Percentiles rank a stretch among this genome's conserved stretches.
phyloP scores from a whole-genome alignment of 2,113 vertebrate genomes.

The Semicossyphus pulcher region DNA sequence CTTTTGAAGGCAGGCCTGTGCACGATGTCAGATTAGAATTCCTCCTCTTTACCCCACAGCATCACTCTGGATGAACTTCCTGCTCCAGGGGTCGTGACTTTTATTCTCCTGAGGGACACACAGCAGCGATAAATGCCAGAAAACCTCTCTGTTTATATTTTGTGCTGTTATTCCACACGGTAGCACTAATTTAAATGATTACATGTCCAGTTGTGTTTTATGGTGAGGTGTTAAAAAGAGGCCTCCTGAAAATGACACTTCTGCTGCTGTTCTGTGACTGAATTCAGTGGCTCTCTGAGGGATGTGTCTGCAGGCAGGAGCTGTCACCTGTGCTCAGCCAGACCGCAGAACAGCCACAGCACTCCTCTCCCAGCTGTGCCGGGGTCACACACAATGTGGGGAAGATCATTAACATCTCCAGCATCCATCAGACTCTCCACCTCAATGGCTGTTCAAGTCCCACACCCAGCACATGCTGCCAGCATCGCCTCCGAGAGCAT shows the following conservation, averaged over 20 bases:
- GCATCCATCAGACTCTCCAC: slow-evolving; percentile 43
- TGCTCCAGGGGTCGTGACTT: slow-evolving; percentile 10
- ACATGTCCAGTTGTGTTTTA: slow-evolving; percentile 22
- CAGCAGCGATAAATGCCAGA: slow-evolving; percentile 1
- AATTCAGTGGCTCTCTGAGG: background rate
- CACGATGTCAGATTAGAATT: slow-evolving; percentile 56
- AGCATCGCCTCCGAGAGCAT: background rate
- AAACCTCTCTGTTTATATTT: slow-evolving; percentile 3
- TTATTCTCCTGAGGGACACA: background rate
- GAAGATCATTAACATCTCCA: slow-evolving; percentile 62
- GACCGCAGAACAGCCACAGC: slow-evolving; percentile 45
- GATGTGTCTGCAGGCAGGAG: slow-evolving; percentile 18
- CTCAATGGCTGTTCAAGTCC: slow-evolving; percentile 7
- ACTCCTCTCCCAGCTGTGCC: slow-evolving; percentile 57
- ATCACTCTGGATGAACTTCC: slow-evolving; percentile 51
- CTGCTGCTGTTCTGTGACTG: background rate
- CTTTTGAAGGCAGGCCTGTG: slow-evolving; percentile 62
- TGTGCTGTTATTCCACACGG: background rate
- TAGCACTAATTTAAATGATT: slow-evolving; percentile 26
- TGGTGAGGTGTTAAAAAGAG: background rate
- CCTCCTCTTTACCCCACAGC: slow-evolving; percentile 32
- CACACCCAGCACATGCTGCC: slow-evolving; percentile 37
- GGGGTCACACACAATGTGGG: slow-evolving; percentile 49
- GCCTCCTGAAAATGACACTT: background rate
- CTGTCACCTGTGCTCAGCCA: slow-evolving; percentile 60